Evolutionary conservation across 2,888 invertebrate species (phyloP).

Genomic region (Malthinus seriepunctatus): DNA sequence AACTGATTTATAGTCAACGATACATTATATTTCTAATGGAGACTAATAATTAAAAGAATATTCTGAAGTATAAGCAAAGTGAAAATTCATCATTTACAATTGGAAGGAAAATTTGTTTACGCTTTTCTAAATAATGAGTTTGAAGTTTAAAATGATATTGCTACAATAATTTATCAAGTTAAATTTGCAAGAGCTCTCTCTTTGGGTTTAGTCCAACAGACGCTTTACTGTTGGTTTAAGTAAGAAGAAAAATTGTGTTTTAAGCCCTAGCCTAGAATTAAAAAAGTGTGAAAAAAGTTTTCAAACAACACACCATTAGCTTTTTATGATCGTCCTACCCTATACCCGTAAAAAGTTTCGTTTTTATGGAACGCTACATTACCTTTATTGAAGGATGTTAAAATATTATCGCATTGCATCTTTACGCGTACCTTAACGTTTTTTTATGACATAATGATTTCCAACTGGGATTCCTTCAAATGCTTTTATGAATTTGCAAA

Average conservation of each 20-base stretch:
- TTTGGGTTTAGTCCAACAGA: slow-evolving; percentile 11
- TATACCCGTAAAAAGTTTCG: slow-evolving; percentile 30
- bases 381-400: slow-evolving; percentile 31
- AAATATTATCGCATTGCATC: slow-evolving; percentile 29
- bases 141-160: slow-evolving; percentile 24
- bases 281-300: slow-evolving; percentile 33
- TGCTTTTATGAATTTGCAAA: slow-evolving; percentile 14
- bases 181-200: slow-evolving; percentile 4
- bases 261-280: slow-evolving; percentile 29
- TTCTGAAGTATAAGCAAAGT: too few relatives aligned
- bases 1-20: too few relatives aligned
- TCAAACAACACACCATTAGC: slow-evolving; percentile 35
- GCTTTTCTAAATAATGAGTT: background rate
- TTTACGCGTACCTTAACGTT: slow-evolving; percentile 24
- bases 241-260: slow-evolving; percentile 26
- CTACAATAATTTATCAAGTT: slow-evolving; percentile 14
- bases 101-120: too few relatives aligned
- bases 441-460: slow-evolving; percentile 25
- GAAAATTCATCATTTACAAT: too few relatives aligned
- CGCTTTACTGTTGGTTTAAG: slow-evolving; percentile 18
- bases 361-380: slow-evolving; percentile 30
- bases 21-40: too few relatives aligned
- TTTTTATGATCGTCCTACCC: slow-evolving; percentile 33
- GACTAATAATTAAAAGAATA: too few relatives aligned
- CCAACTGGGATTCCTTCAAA: slow-evolving; percentile 9